Conservation (phyloP, 2,797 vertebrate genomes). For the Syndactyla subalaris region DNA sequence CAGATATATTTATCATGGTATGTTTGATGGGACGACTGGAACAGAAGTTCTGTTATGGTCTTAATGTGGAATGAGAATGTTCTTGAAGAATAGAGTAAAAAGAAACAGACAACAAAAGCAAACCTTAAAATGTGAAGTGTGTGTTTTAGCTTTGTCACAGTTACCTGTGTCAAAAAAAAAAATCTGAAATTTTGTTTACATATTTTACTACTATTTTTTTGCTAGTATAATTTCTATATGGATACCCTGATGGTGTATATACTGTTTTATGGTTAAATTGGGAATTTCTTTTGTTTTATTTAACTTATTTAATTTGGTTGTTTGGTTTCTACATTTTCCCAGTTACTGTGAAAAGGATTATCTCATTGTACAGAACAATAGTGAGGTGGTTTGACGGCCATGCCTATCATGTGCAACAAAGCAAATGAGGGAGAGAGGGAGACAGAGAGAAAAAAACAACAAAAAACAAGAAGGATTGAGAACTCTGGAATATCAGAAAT, state of each 20-base stretch:
- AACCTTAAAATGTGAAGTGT: slow-evolving; percentile 80
- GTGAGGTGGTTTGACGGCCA: slow-evolving; percentile 64
- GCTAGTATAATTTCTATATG: slow-evolving; percentile 78
- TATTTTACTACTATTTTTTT: slow-evolving; percentile 83
- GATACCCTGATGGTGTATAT: slow-evolving; percentile 74
- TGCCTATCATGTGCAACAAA: slow-evolving; percentile 57
- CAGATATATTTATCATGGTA: slow-evolving; percentile 86
- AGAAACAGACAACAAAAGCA: slow-evolving; percentile 75
- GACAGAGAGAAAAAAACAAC: slow-evolving; percentile 30
- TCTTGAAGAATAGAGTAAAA: slow-evolving; percentile 75
- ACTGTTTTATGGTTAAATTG: slow-evolving; percentile 73
- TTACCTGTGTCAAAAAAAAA: slow-evolving; percentile 80
- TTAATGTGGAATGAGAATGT: slow-evolving; percentile 74
- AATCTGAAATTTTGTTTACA: slow-evolving; percentile 82
- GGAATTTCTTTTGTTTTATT: slow-evolving; percentile 65
- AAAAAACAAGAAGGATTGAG: slow-evolving; percentile 27
- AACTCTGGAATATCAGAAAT: slow-evolving; percentile 68
- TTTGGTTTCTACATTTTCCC: slow-evolving; percentile 63
- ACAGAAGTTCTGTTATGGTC: slow-evolving; percentile 78
- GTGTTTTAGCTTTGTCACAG: slow-evolving; percentile 83
- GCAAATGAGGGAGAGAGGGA: slow-evolving; percentile 21
- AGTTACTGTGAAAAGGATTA: slow-evolving; percentile 71
- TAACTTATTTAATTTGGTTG: slow-evolving; percentile 48
- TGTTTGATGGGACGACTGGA: slow-evolving; percentile 80
- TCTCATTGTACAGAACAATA: slow-evolving; percentile 73